Evolutionary conservation across 2,113 vertebrate genomes (phyloP), one percentile per base, ranked within the genome.

Genomic region (Platysternon megacephalum): DNA sequence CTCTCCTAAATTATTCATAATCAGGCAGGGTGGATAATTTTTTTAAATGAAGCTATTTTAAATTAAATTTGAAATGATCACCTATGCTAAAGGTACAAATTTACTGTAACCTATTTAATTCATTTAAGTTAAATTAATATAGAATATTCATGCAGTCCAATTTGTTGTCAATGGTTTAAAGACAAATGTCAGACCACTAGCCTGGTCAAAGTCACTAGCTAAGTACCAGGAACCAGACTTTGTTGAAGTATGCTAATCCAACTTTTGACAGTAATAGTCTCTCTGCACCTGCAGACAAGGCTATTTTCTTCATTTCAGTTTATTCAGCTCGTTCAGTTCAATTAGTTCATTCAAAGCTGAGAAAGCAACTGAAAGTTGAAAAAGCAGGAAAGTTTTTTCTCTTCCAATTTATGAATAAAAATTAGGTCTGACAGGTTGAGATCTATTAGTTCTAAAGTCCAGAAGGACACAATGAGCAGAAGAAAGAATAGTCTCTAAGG

Each of bases 81-180:
- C 3, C 26, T 55, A 10, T 49, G 58, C 13, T 61, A 61, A 61
- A 61, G 12, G 28, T 32, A 61, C 11, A 35, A 16, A 8, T 29
- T 29, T 58, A 28, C 26, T 58, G 56, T 58, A 58, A 58, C 24
- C 28, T 56, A 56, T 28, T 56, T 58, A 58, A 53, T 53, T 53
- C 52, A 53, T 53, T 53, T 56, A 28, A 56, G 55, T 32, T 28
- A 29, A 32, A 29, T 32, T 29, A 2, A 1, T 76, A 35, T 22
- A 74, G 11, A 8, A 39, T 46, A 21, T 9, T 24, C 83, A 44
- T 5, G 49, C 0, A 82, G 29, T 78, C 51, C 39, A 53, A 51
- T 2, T 1, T 89, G 14, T 3, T 56, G 3, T 21, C 11, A 83
- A 5, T 5, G 44, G 42, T 42, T 49, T 82, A 6, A 1, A 1